A percentile compares a stretch with the other conserved stretches of the same genome.
These are phyloP conservation scores for Alexandromys fortis DNA, from an alignment of 2,113 vertebrate genomes.

Conservation along the genomic window DNA sequence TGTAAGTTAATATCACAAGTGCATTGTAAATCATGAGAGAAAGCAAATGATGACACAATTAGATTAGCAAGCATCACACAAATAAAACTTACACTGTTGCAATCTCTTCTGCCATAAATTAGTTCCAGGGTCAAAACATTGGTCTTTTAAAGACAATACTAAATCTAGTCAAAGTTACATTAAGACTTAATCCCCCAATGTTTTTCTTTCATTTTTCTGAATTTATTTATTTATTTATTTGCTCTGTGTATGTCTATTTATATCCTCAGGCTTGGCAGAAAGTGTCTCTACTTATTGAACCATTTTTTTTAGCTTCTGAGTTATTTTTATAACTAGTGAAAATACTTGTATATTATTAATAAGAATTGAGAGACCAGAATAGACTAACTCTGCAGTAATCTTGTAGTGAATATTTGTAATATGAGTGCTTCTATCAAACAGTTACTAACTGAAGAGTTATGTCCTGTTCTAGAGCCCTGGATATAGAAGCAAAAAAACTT, in stretches of 20 bases:
- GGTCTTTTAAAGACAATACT: background rate
- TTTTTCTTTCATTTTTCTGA: constrained; percentile 27
- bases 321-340: background rate
- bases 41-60: background rate
- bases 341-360: constrained; percentile 26
- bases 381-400: background rate
- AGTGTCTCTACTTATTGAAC: background rate
- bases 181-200: background rate
- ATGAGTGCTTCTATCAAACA: constrained; percentile 2
- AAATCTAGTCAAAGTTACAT: background rate
- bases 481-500: constrained; percentile 9
- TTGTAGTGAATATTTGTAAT: background rate
- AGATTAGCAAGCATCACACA: background rate
- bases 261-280: background rate
- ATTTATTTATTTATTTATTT: background rate
- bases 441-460: constrained; percentile 24
- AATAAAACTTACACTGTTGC: background rate
- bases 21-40: background rate
- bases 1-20: constrained; percentile 14
- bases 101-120: background rate
- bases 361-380: constrained; percentile 7
- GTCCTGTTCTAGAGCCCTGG: background rate
- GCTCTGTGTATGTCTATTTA: too few species aligned
- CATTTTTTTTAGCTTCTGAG: background rate
- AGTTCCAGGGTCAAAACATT: background rate